Evolutionary conservation across 2,113 vertebrate species (phyloP).

Genomic region (Xyrauchen texanus): DNA sequence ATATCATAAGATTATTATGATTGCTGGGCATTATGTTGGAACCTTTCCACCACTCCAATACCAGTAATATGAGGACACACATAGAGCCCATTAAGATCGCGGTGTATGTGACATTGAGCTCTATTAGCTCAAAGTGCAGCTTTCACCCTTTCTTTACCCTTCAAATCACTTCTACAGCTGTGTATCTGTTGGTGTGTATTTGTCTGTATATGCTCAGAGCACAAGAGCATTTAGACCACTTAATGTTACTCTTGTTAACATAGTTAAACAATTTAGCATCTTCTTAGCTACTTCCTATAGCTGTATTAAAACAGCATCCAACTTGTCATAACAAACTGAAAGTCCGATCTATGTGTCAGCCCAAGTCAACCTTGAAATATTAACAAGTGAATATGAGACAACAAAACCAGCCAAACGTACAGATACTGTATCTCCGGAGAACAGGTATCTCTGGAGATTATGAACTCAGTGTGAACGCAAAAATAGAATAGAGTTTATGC

Average conservation of each 20-base stretch:
- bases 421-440: background rate
- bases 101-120: constrained; percentile 12
- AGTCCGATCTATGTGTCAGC: background rate
- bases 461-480: too few species aligned
- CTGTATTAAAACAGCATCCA: background rate
- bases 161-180: constrained; percentile 1
- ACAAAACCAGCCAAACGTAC: background rate
- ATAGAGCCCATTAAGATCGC: constrained; percentile 14
- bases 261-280: background rate
- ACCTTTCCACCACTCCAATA: background rate
- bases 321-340: background rate
- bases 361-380: background rate
- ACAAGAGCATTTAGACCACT: constrained; percentile 15
- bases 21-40: constrained; percentile 1
- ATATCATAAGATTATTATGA: constrained; percentile 33
- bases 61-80: constrained; percentile 25
- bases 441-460: background rate
- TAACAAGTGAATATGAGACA: background rate
- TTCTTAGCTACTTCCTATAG: background rate
- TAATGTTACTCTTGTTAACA: constrained; percentile 5
- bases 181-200: background rate
- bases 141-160: constrained; percentile 25
- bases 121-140: constrained; percentile 25
- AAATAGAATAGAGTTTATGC: too few species aligned
- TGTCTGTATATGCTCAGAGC: background rate